A percentile compares a stretch with the other conserved stretches of the same genome.
phyloP scores from a whole-genome alignment of 2,888 invertebrate species.

The Caenorhabditis sp. region DNA sequence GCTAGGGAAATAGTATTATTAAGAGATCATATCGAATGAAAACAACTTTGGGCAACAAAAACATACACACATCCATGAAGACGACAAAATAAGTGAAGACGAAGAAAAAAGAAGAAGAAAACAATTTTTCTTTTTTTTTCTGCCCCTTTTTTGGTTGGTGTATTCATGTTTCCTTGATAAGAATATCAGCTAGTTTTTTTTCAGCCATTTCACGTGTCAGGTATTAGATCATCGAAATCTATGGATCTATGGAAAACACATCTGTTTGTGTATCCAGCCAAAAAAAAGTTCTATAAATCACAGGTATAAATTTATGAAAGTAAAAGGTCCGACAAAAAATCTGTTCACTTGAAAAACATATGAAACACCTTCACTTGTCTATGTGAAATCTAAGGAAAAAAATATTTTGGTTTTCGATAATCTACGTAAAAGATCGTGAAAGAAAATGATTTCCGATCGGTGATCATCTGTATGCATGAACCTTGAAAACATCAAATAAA shows the following conservation, averaged over 20 bases:
- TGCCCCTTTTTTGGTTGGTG: not conserved
- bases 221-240: not conserved
- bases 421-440: not conserved
- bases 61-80: not conserved
- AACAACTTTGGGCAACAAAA: conserved; percentile 1
- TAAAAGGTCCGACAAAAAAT: too few relatives aligned
- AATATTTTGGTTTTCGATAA: not conserved
- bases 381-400: too few relatives aligned
- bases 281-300: too few relatives aligned
- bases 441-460: too few relatives aligned
- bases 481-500: too few relatives aligned
- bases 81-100: not conserved
- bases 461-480: not conserved
- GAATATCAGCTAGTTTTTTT: not conserved
- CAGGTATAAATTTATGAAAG: too few relatives aligned
- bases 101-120: not conserved
- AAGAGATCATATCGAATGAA: not conserved
- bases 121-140: not conserved
- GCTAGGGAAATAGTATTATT: not conserved
- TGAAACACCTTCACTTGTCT: too few relatives aligned
- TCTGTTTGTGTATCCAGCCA: too few relatives aligned
- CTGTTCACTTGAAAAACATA: too few relatives aligned
- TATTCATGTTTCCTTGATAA: not conserved
- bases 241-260: too few relatives aligned
- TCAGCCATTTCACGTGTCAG: not conserved